These are phyloP conservation scores for Caerostris extrusa DNA, from an alignment of 1,140 invertebrate species.

Conservation along the genomic window DNA sequence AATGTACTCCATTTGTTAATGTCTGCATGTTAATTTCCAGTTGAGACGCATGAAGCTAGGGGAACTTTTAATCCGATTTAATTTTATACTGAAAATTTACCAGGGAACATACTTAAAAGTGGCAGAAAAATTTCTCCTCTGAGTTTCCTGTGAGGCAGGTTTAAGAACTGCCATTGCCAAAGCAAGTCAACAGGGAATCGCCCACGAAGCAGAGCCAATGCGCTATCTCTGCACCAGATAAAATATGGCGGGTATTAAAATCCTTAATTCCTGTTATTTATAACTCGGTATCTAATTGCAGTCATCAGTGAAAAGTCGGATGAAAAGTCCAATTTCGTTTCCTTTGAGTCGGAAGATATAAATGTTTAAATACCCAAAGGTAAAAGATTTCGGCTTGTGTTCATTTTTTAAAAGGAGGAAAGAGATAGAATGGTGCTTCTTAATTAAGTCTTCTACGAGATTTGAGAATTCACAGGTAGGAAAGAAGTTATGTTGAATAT, in stretches of 20 bases:
- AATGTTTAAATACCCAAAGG: conserved; percentile 40
- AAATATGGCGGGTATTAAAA: conserved; percentile 42
- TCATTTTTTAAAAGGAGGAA: not conserved
- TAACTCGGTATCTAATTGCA: conserved; percentile 33
- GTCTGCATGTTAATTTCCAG: not conserved
- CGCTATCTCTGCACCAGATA: not conserved
- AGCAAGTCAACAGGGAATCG: not conserved
- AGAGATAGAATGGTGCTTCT: not conserved
- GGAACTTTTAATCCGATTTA: not conserved
- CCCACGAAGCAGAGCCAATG: not conserved
- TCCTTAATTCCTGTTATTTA: conserved; percentile 55
- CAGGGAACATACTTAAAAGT: not conserved
- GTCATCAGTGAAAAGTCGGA: conserved; percentile 12
- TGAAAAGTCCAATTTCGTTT: conserved; percentile 15
- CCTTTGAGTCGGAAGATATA: conserved; percentile 38
- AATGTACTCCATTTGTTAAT: not conserved
- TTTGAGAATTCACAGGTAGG: not conserved
- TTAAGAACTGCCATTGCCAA: not conserved
- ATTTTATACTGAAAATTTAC: not conserved
- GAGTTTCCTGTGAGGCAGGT: not conserved
- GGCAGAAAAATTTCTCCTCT: not conserved
- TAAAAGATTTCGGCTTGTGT: conserved; percentile 6
- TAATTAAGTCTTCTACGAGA: not conserved
- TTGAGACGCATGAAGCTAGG: not conserved
- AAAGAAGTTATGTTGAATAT: not conserved